Evolutionary conservation across 2,797 vertebrate species (phyloP), one percentile per base, ranked within the genome.

Genomic region (Enteromius radiatus): DNA sequence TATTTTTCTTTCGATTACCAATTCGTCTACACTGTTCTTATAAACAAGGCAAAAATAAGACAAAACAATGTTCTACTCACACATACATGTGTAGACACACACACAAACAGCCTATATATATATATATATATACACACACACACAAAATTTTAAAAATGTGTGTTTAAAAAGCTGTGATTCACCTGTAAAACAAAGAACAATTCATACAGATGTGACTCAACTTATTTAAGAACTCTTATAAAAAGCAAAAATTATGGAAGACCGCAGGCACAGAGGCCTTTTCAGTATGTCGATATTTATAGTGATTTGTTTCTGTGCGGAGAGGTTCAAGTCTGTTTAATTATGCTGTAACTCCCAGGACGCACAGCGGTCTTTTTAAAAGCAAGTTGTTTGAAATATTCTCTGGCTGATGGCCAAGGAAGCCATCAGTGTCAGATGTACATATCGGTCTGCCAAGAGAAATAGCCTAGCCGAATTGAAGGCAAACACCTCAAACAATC

Each of bases 291-390:
- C 81, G 73, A 82, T 86, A 86, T 86, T 84, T 84, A 86, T 76
- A 84, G 83, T 45, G 76, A 84, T 85, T 78, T 78, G 80, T 70
- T 77, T 82, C 63, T 71, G 61, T 21, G 63, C 54, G 1, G 78
- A 80, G 79, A 73, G 63, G 80, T 75, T 78, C 43, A 74, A 84
- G 85, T 61, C 65, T 84, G 80, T 78, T 86, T 86, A 82, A 86
- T 84, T 82, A 84, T 75, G 82, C 67, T 54, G 68, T 31, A 79
- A 83, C 54, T 85, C 69, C 75, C 65, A 64, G 49, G 67, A 43
- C 21, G 9, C 61, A 76, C 73, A 64, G 49, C n/a, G 19, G 78
- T 54, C 83, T 70, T 67, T 78, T 77, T 81, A 71, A 79, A 76
- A 80, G 84, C 38, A 68, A 63, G 71, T 79, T 59, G 71, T 84